A percentile compares a stretch with the other conserved stretches of the same genome.
Conservation (phyloP, 2,888 invertebrate species). For the Cecidostiba fungosa region DNA sequence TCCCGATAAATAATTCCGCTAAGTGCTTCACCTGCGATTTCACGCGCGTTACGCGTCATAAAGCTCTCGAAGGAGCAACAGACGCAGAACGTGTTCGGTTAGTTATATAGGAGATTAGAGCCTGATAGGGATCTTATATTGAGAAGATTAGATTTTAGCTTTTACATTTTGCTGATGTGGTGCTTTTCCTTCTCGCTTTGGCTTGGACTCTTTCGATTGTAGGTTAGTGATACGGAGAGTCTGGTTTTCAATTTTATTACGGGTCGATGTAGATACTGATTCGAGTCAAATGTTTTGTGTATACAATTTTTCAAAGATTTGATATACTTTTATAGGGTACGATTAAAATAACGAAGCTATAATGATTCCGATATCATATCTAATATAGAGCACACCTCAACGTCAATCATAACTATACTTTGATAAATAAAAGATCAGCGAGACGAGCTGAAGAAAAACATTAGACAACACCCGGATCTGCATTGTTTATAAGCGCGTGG, state of each 20-base stretch:
- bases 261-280: not conserved
- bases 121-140: not conserved
- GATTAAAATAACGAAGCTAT: not conserved
- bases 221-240: not conserved
- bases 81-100: not conserved
- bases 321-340: too few relatives aligned
- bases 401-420: not conserved
- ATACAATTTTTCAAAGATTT: too few relatives aligned
- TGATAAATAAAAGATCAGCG: not conserved
- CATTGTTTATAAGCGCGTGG: not conserved
- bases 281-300: too few relatives aligned
- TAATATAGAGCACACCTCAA: not conserved
- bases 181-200: not conserved
- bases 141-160: constrained; percentile 6
- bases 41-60: constrained; percentile 16
- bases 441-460: not conserved
- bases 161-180: not conserved
- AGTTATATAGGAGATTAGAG: constrained; percentile 5
- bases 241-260: constrained; percentile 1
- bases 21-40: constrained; percentile 18
- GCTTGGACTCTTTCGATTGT: not conserved
- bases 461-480: not conserved
- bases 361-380: not conserved
- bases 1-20: constrained; percentile 10
- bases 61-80: not conserved